Evolutionary conservation across 2,888 invertebrate species (phyloP).

Genomic region (Scrobipalpa atriplicella): DNA sequence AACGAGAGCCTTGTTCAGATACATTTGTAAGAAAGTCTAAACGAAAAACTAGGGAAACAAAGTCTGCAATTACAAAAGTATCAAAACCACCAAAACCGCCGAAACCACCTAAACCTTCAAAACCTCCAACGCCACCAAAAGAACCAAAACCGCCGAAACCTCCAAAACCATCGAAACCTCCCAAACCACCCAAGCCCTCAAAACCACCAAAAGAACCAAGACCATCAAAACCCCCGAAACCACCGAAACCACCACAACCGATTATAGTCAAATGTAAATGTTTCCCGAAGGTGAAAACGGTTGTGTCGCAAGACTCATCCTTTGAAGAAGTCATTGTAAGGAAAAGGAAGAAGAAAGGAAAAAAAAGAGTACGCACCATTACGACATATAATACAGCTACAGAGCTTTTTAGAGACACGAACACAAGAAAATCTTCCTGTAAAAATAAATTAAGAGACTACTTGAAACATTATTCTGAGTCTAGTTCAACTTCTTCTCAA

Average conservation of each 20-base stretch:
- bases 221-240: neutral
- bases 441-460: neutral
- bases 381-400: neutral
- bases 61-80: neutral
- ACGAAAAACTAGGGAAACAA: neutral
- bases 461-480: neutral
- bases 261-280: neutral
- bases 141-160: too few species aligned
- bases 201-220: neutral
- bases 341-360: neutral
- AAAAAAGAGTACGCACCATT: neutral
- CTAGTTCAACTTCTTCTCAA: neutral
- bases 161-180: conserved; percentile 5
- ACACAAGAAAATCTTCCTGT: neutral
- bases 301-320: neutral
- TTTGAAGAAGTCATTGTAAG: neutral
- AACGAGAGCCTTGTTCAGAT: neutral
- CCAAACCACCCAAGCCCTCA: neutral
- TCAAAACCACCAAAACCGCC: neutral
- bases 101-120: too few species aligned
- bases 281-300: neutral
- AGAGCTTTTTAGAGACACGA: neutral
- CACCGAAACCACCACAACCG: neutral
- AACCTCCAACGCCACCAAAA: too few species aligned
- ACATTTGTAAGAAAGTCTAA: neutral